Conservation (phyloP, 1,140 invertebrate genomes). For the Branchinecta lynchi region DNA sequence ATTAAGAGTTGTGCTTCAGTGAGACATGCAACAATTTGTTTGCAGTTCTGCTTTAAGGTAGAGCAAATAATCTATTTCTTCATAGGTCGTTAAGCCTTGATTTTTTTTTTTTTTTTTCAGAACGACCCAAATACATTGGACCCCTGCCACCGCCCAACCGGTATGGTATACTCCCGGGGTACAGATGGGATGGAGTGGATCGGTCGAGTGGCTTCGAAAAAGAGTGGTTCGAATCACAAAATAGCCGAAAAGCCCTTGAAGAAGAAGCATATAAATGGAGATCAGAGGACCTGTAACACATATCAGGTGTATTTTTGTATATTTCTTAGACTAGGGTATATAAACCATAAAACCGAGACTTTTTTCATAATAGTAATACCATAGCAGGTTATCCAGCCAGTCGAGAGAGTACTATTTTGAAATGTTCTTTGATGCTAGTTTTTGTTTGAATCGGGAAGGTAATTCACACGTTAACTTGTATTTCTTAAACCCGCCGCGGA, state of each 20-base stretch:
- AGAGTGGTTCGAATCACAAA: conserved; percentile 63
- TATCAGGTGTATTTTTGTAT: no score
- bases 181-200: conserved; percentile 96
- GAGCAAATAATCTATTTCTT: neutral
- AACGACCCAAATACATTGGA: conserved; percentile 55
- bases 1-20: no score
- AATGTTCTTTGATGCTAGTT: no score
- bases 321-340: no score
- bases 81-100: neutral
- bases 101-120: conserved; percentile 33
- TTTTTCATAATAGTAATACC: no score
- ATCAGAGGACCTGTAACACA: conserved; percentile 72
- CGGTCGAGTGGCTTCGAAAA: conserved; percentile 93
- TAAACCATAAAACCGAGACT: no score
- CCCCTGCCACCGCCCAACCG: conserved; percentile 68
- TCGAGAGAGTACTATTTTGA: no score
- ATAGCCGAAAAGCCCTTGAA: conserved; percentile 53
- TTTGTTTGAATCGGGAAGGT: no score
- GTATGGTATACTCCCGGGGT: conserved; percentile 76
- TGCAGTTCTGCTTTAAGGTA: neutral
- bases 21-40: no score
- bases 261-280: conserved; percentile 91
- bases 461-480: no score
- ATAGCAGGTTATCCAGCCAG: no score
- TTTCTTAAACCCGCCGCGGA: no score